Evolutionary conservation across 2,797 vertebrate species (phyloP).

Genomic region (Sebastes cheni): DNA sequence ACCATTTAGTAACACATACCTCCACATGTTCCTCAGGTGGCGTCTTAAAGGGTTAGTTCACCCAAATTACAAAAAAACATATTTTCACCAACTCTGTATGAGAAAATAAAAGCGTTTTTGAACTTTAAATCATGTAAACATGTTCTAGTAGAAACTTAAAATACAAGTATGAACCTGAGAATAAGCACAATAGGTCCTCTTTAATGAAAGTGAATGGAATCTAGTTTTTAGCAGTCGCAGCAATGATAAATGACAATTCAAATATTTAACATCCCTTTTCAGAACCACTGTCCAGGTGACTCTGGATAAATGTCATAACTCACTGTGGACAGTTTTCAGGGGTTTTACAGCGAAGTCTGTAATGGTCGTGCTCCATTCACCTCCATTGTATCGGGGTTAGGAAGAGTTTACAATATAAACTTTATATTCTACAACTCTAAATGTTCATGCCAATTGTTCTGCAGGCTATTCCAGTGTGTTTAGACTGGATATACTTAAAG

Average conservation of each 20-base stretch:
- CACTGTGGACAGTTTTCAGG: neutral
- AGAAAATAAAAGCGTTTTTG: too few species aligned
- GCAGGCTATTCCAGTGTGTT: neutral
- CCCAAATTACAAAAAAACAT: neutral
- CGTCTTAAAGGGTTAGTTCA: neutral
- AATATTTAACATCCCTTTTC: constrained; percentile 1
- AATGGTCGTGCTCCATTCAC: neutral
- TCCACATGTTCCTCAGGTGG: constrained; percentile 3
- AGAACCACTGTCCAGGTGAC: neutral
- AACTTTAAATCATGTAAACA: too few species aligned
- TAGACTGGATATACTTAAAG: neutral
- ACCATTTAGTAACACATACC: constrained; percentile 13
- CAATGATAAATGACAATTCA: neutral
- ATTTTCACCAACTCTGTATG: neutral
- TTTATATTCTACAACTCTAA: neutral
- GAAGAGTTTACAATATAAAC: neutral
- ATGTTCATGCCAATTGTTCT: neutral
- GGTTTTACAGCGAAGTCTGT: neutral
- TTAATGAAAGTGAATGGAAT: neutral
- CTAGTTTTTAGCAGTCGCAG: neutral
- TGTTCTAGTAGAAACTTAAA: too few species aligned
- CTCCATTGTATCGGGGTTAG: neutral
- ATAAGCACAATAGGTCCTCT: too few species aligned
- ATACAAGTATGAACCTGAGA: too few species aligned
- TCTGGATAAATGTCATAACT: neutral